phyloP scores from a whole-genome alignment of 2,888 invertebrate genomes.

The Phrixothrix hirtus region DNA sequence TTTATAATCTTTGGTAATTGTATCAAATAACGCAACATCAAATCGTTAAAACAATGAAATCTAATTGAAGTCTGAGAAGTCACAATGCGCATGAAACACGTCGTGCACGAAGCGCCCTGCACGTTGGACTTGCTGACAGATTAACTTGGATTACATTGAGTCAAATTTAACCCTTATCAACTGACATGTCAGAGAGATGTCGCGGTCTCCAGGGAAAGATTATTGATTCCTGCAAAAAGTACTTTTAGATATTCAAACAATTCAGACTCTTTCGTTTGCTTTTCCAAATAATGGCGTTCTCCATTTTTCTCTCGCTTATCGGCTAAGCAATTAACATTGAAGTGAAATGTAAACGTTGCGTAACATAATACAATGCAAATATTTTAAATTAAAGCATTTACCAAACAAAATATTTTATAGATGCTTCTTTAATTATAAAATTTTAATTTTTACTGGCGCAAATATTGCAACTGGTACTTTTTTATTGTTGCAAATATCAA shows the following conservation, averaged over 20 bases:
- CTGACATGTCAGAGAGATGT: conserved; percentile 34
- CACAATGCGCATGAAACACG: conserved; percentile 17
- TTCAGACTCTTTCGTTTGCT: conserved; percentile 27
- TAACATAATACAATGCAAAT: not conserved
- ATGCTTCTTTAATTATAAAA: too few relatives aligned
- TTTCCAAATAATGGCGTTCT: conserved; percentile 28
- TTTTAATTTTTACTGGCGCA: too few relatives aligned
- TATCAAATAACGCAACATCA: too few relatives aligned
- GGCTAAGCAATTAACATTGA: conserved; percentile 15
- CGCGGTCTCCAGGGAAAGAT: conserved; percentile 33
- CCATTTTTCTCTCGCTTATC: conserved; percentile 23
- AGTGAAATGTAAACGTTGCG: not conserved
- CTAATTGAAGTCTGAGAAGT: not conserved
- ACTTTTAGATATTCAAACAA: conserved; percentile 38
- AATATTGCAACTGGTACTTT: too few relatives aligned
- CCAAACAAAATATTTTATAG: too few relatives aligned
- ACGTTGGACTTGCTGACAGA: conserved; percentile 35
- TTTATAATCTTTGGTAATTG: too few relatives aligned
- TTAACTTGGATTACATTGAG: conserved; percentile 39
- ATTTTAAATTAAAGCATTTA: not conserved
- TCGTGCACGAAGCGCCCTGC: conserved; percentile 20
- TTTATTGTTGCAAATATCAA: too few relatives aligned
- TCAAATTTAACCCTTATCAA: conserved; percentile 57
- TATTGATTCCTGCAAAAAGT: conserved; percentile 39
- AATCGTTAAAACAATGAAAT: not conserved